These are phyloP conservation scores for Agonopterix alstromeriana DNA, from an alignment of 2,888 invertebrate genomes.

Conservation along the genomic window DNA sequence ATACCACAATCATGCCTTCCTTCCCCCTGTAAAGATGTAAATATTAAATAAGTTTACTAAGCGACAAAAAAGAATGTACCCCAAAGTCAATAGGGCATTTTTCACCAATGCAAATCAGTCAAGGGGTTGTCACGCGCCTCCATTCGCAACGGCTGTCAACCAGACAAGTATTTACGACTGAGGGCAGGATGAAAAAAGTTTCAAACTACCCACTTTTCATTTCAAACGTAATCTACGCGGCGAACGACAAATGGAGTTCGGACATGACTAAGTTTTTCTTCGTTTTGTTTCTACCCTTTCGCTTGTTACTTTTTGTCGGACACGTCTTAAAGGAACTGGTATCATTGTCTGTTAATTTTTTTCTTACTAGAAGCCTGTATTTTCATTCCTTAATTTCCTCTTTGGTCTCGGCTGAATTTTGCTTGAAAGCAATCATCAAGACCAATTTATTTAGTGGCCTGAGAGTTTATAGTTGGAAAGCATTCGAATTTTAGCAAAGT, in stretches of 20 bases:
- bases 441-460: too few relatives aligned
- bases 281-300: constrained; percentile 17
- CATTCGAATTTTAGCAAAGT: too few relatives aligned
- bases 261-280: constrained; percentile 56
- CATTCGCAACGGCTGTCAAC: constrained; percentile 31
- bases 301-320: constrained; percentile 13
- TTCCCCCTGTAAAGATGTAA: too few relatives aligned
- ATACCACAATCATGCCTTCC: too few relatives aligned
- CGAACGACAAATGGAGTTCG: constrained; percentile 49
- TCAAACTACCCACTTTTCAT: constrained; percentile 67
- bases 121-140: constrained; percentile 43
- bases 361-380: background rate
- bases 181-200: constrained; percentile 42
- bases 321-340: background rate
- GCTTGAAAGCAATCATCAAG: too few relatives aligned
- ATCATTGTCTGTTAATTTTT: background rate
- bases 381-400: too few relatives aligned
- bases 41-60: too few relatives aligned
- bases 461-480: too few relatives aligned
- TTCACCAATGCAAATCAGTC: constrained; percentile 53
- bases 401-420: too few relatives aligned
- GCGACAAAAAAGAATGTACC: background rate
- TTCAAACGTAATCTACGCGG: constrained; percentile 65
- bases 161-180: constrained; percentile 51
- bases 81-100: constrained; percentile 14